phyloP scores from a whole-genome alignment of 2,797 vertebrate genomes.

The Hirundo rustica region DNA sequence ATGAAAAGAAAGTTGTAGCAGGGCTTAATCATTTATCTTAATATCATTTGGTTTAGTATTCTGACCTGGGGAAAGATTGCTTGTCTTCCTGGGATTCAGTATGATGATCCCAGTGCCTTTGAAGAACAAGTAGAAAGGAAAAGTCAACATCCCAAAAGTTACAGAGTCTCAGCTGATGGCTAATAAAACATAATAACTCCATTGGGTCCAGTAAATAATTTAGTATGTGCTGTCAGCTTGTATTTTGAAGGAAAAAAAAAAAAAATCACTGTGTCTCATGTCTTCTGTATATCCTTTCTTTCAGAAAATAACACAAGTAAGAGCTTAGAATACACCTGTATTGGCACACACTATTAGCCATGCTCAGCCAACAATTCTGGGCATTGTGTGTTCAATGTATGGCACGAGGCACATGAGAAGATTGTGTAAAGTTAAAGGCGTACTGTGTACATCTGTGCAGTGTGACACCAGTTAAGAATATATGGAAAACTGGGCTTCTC shows the following conservation, averaged over 20 bases:
- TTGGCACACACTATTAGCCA: not conserved
- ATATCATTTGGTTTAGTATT: not conserved
- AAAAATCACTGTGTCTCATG: not conserved
- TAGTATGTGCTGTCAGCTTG: not conserved
- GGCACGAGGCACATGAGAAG: accelerated
- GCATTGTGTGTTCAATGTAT: not conserved
- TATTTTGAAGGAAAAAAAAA: not conserved
- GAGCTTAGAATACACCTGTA: not conserved
- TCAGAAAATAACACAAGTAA: not conserved
- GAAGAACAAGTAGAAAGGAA: not conserved
- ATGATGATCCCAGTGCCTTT: not conserved
- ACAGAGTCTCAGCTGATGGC: not conserved
- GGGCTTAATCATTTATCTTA: not conserved
- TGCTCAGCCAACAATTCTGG: not conserved
- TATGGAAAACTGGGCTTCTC: not conserved
- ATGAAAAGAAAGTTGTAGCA: not conserved
- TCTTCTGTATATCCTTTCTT: not conserved
- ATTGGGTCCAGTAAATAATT: not conserved
- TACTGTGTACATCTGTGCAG: not conserved
- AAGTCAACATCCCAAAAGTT: not conserved
- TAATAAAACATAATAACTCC: not conserved
- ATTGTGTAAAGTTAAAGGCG: not conserved
- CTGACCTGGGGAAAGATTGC: not conserved
- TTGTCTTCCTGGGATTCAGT: not conserved
- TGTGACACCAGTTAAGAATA: not conserved